Evolutionary conservation across 2,113 vertebrate species (phyloP).

Genomic region (Hyperopisus bebe): DNA sequence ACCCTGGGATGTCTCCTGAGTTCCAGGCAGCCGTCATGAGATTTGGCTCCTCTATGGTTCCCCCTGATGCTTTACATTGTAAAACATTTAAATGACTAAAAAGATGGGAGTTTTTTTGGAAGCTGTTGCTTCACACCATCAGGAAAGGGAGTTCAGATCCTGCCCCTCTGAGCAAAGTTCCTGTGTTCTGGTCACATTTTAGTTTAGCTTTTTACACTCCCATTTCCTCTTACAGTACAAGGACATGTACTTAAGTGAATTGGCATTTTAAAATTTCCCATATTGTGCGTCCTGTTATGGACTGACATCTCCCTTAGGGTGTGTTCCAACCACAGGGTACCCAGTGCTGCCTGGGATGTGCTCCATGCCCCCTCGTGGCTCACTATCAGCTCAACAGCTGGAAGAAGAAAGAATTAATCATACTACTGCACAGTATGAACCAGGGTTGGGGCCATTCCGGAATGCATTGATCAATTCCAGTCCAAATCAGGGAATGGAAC

Average conservation of each 20-base stretch:
- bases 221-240: background rate
- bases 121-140: background rate
- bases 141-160: background rate
- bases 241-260: background rate
- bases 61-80: constrained; percentile 73
- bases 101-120: background rate
- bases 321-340: background rate
- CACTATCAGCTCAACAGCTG: background rate
- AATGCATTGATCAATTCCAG: no score
- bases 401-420: background rate
- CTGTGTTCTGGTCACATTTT: background rate
- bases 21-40: constrained; percentile 56
- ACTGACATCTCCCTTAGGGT: background rate
- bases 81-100: background rate
- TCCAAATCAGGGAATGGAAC: no score
- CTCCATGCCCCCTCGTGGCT: background rate
- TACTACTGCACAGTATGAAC: background rate
- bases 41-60: constrained; percentile 70
- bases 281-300: background rate
- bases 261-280: background rate
- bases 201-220: background rate
- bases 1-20: constrained; percentile 66
- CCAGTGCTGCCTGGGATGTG: background rate
- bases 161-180: background rate
- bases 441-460: no score